Conservation (phyloP, 1,140 invertebrate species). For the Drosophila lowei region DNA sequence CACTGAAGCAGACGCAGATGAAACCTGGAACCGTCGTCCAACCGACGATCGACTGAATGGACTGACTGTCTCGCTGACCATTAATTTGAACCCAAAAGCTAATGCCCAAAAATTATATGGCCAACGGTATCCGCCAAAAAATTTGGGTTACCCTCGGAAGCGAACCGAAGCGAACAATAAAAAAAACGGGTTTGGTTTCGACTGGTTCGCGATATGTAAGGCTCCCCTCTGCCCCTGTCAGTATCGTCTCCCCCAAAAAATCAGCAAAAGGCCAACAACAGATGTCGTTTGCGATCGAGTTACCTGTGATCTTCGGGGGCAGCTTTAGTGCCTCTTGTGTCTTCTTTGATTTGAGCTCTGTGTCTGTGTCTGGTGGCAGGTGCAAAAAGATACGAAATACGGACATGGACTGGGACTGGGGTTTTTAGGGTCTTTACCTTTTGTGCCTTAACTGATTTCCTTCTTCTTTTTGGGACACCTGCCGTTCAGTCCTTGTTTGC, state of each 20-base stretch:
- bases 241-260: constrained; percentile 2
- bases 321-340: constrained; percentile 31
- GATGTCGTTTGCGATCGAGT: constrained; percentile 65
- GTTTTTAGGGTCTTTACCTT: constrained; percentile 25
- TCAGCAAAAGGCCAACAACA: constrained; percentile 46
- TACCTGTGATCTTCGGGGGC: constrained; percentile 52
- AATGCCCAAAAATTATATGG: constrained; percentile 77
- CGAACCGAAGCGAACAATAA: constrained; percentile 33
- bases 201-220: constrained; percentile 41
- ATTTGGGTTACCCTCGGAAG: constrained; percentile 74
- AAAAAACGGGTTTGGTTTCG: constrained; percentile 26
- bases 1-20: constrained; percentile 49
- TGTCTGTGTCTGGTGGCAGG: constrained; percentile 42
- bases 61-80: constrained; percentile 29
- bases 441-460: constrained; percentile 66
- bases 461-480: constrained; percentile 56
- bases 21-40: constrained; percentile 8
- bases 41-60: constrained; percentile 14
- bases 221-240: constrained; percentile 13
- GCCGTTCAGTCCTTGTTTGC: constrained; percentile 44
- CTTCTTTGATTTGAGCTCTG: constrained; percentile 62
- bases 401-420: constrained; percentile 7
- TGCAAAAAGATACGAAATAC: constrained; percentile 55
- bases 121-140: constrained; percentile 64
- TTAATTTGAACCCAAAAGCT: constrained; percentile 72